Evolutionary conservation across 2,888 invertebrate genomes (phyloP).

Genomic region (Cheilosia impressa): DNA sequence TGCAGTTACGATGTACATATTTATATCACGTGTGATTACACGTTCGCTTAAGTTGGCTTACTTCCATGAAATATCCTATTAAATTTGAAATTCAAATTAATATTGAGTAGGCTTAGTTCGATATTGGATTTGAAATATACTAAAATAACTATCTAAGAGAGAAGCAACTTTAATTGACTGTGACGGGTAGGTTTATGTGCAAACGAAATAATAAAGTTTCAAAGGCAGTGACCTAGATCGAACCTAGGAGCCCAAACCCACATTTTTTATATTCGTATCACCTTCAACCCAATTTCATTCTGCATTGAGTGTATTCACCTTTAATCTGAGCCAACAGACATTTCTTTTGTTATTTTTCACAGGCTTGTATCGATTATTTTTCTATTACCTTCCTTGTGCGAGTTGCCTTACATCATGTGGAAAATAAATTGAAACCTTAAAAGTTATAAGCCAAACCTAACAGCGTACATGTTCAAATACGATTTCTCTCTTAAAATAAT

Average conservation of each 20-base stretch:
- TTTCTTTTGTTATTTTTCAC: background rate
- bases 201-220: too few species aligned
- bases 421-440: slow-evolving; percentile 53
- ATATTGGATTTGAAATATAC: too few species aligned
- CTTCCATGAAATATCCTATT: too few species aligned
- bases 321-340: background rate
- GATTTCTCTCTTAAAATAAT: background rate
- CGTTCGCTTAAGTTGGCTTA: too few species aligned
- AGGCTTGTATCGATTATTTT: slow-evolving; percentile 28
- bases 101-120: too few species aligned
- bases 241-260: background rate
- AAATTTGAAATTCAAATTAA: too few species aligned
- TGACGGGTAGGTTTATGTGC: too few species aligned
- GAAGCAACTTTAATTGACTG: too few species aligned
- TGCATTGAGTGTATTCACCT: slow-evolving; percentile 47
- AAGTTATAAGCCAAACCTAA: slow-evolving; percentile 23
- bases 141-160: too few species aligned
- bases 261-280: background rate
- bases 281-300: slow-evolving; percentile 26
- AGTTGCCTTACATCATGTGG: background rate
- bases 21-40: too few species aligned
- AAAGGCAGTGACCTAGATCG: background rate
- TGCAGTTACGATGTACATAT: too few species aligned
- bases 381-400: slow-evolving; percentile 1
- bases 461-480: background rate